Base-by-base conservation (phyloP, 2,888 invertebrate genomes). In the Brachyopa scutellaris region DNA sequence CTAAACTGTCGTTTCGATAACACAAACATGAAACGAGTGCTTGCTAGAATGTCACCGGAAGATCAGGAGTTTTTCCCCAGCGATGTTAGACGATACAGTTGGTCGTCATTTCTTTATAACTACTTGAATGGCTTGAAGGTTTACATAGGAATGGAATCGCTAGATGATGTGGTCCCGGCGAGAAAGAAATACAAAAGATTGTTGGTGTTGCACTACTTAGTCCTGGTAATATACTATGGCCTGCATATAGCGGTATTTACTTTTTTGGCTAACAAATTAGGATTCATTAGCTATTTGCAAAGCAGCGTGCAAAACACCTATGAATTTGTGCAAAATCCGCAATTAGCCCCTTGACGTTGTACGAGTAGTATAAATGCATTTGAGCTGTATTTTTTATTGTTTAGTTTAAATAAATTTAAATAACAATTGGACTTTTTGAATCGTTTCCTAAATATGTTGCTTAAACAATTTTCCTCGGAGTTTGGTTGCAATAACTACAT, bases 61-160 rank as follows among this genome's bases (percentile, higher is more conserved):
- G 87, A 87, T 61, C 78, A 77, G 2, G 64, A 84, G 9, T 84
- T 83, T 40, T 87, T 86, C 36, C 86, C 85, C 2, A 83, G 86
- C 29, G 86, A 86, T 53, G 64, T 84, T 0, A 80, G 78, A 36
- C 61, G 74, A 2, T 84, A 64, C 9, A 36, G 67, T 13, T 85
- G 84, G 84, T 31, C 57, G 5, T 6, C 21, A 2, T 86, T 64
- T 36, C 17, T 57, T 5, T 80, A 83, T 17, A 66, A 66, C 7
- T 86, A 86, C 38, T 17, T 79, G 26, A 45, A 66, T 17, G 86
- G 86, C 1, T 29, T 85, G 3, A 83, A 84, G 33, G 23, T 73
- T 5, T 85, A 85, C 51, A 74, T 85, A 31, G 82, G 38, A 1
- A 26, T 42, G 1, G 85, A 86, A 31, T 51, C 74, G 3, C 8